Percentiles rank a stretch among this genome's conserved stretches.
Conservation (phyloP, 2,113 vertebrate species). For the Nothobranchius kuhntae region DNA sequence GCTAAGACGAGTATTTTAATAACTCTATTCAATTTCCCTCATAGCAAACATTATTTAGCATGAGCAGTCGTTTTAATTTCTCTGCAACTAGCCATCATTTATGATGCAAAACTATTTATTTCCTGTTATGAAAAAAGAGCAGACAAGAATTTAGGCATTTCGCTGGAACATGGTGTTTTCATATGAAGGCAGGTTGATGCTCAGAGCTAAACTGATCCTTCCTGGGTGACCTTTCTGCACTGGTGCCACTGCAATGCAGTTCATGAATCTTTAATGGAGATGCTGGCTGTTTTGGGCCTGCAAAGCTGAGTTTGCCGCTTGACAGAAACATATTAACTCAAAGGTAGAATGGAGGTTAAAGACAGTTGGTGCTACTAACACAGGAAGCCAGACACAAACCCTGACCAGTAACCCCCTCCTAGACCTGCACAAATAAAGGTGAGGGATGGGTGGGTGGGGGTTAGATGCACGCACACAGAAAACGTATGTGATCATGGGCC, state of each 20-base stretch:
- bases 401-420: constrained; percentile 44
- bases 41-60: too few relatives aligned
- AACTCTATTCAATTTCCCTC: too few relatives aligned
- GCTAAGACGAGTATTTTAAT: too few relatives aligned
- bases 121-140: background rate
- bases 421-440: constrained; percentile 16
- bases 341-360: constrained; percentile 55
- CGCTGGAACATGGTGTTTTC: constrained; percentile 53
- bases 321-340: constrained; percentile 61
- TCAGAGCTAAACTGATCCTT: constrained; percentile 52
- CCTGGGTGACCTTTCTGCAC: constrained; percentile 73
- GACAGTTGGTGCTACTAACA: constrained; percentile 42
- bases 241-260: constrained; percentile 63
- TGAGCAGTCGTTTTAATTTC: too few relatives aligned
- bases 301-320: constrained; percentile 52
- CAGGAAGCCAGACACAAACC: constrained; percentile 32
- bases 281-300: constrained; percentile 60
- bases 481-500: too few relatives aligned
- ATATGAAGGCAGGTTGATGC: constrained; percentile 36
- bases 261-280: constrained; percentile 78
- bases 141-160: constrained; percentile 33
- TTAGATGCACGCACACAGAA: too few relatives aligned
- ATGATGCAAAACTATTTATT: too few relatives aligned
- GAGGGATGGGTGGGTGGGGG: too few relatives aligned
- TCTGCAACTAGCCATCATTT: too few relatives aligned